phyloP scores from a whole-genome alignment of 1,140 invertebrate genomes.

The Atta colombica region DNA sequence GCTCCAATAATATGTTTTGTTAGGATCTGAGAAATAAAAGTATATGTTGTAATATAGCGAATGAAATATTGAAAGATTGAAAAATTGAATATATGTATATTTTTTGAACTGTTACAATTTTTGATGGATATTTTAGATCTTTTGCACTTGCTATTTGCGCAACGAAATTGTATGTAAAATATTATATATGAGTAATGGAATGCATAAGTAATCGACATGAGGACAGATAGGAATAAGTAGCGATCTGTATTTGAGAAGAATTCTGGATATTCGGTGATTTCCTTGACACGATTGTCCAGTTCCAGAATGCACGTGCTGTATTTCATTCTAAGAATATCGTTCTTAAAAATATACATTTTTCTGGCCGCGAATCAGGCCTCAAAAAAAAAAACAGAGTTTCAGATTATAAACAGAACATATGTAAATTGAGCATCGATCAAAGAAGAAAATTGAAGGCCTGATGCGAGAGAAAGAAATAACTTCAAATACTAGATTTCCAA shows the following conservation, averaged over 20 bases:
- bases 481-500: not conserved
- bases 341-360: slow-evolving; percentile 43
- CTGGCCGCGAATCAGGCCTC: not conserved
- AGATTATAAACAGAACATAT: slow-evolving; percentile 3
- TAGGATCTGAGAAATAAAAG: too few relatives aligned
- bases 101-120: not conserved
- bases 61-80: not conserved
- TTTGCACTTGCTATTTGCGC: not conserved
- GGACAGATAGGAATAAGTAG: not conserved
- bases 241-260: not conserved
- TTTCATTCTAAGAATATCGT: slow-evolving; percentile 46
- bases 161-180: not conserved
- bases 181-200: not conserved
- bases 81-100: not conserved
- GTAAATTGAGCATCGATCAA: not conserved
- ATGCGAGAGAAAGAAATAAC: not conserved
- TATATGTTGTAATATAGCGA: too few relatives aligned
- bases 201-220: not conserved
- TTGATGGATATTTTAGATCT: not conserved
- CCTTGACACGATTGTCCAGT: slow-evolving; percentile 53
- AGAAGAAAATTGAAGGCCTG: not conserved
- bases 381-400: not conserved
- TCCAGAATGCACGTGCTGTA: slow-evolving; percentile 18
- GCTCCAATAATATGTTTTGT: too few relatives aligned
- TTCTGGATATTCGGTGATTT: not conserved